Percentiles rank a stretch among this genome's conserved stretches.
Evolutionary conservation across 2,888 invertebrate species (phyloP).

Genomic region (Choreutis nemorana): DNA sequence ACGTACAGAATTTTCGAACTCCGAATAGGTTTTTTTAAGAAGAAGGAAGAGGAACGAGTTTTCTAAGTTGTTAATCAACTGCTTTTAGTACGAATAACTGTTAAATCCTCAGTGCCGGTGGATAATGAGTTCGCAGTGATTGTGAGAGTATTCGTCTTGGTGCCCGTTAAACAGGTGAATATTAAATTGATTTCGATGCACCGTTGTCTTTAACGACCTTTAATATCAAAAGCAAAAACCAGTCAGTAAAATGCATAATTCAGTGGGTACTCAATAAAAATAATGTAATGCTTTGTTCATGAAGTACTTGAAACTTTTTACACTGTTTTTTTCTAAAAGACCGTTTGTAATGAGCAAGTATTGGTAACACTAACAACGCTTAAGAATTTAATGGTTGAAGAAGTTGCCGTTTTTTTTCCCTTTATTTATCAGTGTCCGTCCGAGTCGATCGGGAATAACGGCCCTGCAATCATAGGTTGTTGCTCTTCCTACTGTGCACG

Average conservation of each 20-base stretch:
- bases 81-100: slow-evolving; percentile 50
- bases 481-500: slow-evolving; percentile 52
- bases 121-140: slow-evolving; percentile 59
- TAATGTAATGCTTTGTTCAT: neutral
- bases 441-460: slow-evolving; percentile 56
- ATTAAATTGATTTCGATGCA: slow-evolving; percentile 31
- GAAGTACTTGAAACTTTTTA: neutral
- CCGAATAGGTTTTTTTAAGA: slow-evolving; percentile 10
- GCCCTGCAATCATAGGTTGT: slow-evolving; percentile 66
- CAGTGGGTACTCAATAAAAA: neutral
- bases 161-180: slow-evolving; percentile 56
- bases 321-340: too few relatives aligned
- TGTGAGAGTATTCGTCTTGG: slow-evolving; percentile 46
- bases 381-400: slow-evolving; percentile 16
- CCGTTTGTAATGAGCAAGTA: too few relatives aligned
- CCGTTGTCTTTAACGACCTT: slow-evolving; percentile 22
- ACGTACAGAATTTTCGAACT: neutral
- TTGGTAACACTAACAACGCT: too few relatives aligned
- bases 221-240: too few relatives aligned
- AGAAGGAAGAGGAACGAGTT: slow-evolving; percentile 9
- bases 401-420: slow-evolving; percentile 25
- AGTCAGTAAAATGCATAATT: neutral
- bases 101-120: slow-evolving; percentile 47
- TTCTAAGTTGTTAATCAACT: slow-evolving; percentile 28
- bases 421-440: slow-evolving; percentile 42